These are phyloP conservation scores for Coptodon rendalli DNA, from an alignment of 2,113 vertebrate species.

Conservation along the genomic window DNA sequence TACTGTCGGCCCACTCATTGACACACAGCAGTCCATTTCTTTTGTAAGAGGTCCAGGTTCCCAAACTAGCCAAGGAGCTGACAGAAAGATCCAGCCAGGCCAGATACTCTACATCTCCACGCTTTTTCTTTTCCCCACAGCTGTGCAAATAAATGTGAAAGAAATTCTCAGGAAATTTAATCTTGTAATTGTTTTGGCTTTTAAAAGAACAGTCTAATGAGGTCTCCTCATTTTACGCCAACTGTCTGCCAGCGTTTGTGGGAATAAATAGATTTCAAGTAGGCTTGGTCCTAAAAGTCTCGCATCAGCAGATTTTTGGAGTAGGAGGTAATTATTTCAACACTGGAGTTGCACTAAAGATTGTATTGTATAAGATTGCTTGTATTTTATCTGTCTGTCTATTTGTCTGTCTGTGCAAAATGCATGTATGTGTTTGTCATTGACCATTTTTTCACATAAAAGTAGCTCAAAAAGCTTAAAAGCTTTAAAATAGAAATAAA, in stretches of 20 bases:
- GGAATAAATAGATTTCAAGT: constrained; percentile 27
- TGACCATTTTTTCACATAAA: background rate
- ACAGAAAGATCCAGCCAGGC: background rate
- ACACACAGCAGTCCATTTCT: constrained; percentile 22
- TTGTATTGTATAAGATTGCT: background rate
- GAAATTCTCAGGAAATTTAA: constrained; percentile 36
- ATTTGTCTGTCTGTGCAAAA: background rate
- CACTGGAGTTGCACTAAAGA: background rate
- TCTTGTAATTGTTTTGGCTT: constrained; percentile 61
- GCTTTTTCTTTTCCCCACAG: constrained; percentile 38
- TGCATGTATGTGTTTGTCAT: background rate
- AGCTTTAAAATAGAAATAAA: background rate
- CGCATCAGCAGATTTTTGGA: background rate
- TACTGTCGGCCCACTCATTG: background rate
- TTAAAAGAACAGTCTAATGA: background rate
- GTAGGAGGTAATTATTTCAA: background rate
- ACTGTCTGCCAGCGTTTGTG: background rate
- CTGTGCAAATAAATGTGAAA: constrained; percentile 58
- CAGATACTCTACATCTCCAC: background rate
- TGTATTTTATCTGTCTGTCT: background rate
- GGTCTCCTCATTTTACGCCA: background rate
- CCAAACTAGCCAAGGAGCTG: constrained; percentile 10
- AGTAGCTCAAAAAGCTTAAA: background rate
- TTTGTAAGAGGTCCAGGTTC: constrained; percentile 12
- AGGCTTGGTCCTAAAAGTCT: background rate